Conservation (phyloP, 2,888 invertebrate genomes). For the Micoletzkya japonica region DNA sequence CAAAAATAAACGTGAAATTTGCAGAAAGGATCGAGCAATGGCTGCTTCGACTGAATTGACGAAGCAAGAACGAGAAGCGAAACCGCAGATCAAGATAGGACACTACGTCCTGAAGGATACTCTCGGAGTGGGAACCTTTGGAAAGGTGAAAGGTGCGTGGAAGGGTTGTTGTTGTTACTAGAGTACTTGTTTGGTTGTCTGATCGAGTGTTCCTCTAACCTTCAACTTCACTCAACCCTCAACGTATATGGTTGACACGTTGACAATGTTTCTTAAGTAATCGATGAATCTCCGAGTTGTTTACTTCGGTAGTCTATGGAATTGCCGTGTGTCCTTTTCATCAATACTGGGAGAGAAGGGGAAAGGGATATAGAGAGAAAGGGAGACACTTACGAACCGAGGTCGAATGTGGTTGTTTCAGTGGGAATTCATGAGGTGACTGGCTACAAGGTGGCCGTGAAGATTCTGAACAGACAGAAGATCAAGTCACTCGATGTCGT, state of each 20-base stretch:
- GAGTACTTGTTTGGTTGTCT: no score
- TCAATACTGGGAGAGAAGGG: no score
- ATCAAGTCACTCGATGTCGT: conserved; percentile 99
- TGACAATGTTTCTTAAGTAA: no score
- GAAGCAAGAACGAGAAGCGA: conserved; percentile 52
- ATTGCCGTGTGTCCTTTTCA: no score
- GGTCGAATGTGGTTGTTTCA: conserved; percentile 66
- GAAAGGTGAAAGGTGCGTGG: conserved; percentile 90
- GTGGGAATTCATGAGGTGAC: conserved; percentile 95
- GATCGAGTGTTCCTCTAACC: no score
- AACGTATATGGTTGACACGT: no score
- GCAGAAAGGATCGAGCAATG: conserved; percentile 51
- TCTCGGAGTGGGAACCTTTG: conserved; percentile 96
- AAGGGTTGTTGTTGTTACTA: conserved; percentile 20
- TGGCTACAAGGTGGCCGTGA: conserved; percentile 96
- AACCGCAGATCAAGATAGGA: conserved; percentile 74
- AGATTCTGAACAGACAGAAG: conserved; percentile 95
- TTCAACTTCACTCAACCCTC: no score
- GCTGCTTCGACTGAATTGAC: conserved; percentile 44
- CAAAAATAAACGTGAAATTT: no score
- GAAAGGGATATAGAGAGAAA: neutral
- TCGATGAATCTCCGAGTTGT: no score
- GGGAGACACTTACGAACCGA: no score
- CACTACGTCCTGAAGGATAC: conserved; percentile 92
- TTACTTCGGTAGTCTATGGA: no score